A percentile compares a stretch with the other conserved stretches of the same genome.
Evolutionary conservation across 2,888 invertebrate genomes (phyloP).

Genomic region (Leucania comma): DNA sequence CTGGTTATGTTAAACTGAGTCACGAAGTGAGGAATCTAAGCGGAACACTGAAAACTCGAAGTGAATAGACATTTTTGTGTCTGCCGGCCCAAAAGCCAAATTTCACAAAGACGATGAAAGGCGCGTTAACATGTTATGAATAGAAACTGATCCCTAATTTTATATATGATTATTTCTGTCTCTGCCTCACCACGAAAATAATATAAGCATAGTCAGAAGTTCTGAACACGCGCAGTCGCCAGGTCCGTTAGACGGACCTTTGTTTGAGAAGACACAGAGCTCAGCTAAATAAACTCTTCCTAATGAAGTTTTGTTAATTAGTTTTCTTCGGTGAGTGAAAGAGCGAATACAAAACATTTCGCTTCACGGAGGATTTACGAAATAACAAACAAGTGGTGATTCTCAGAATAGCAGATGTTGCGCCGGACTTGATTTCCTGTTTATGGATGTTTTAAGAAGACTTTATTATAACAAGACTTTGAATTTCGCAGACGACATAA

Average conservation of each 20-base stretch:
- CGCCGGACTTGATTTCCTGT: slow-evolving; percentile 33
- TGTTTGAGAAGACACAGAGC: slow-evolving; percentile 54
- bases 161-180: background rate
- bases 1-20: background rate
- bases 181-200: background rate
- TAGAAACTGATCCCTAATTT: background rate
- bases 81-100: background rate
- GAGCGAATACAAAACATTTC: slow-evolving; percentile 61
- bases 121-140: background rate
- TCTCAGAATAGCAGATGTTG: slow-evolving; percentile 45
- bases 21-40: background rate
- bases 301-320: slow-evolving; percentile 69
- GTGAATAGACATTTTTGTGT: background rate
- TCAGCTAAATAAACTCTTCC: slow-evolving; percentile 60
- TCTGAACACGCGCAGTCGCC: background rate
- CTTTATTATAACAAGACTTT: slow-evolving; percentile 6
- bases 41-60: background rate
- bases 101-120: too few species aligned
- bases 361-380: slow-evolving; percentile 43
- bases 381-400: slow-evolving; percentile 55
- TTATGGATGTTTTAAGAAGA: slow-evolving; percentile 23
- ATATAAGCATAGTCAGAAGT: slow-evolving; percentile 8
- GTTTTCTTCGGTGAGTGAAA: slow-evolving; percentile 61
- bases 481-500: slow-evolving; percentile 2
- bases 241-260: slow-evolving; percentile 42